Evolutionary conservation across 2,888 invertebrate species (phyloP).

Genomic region (Rhingia campestris): DNA sequence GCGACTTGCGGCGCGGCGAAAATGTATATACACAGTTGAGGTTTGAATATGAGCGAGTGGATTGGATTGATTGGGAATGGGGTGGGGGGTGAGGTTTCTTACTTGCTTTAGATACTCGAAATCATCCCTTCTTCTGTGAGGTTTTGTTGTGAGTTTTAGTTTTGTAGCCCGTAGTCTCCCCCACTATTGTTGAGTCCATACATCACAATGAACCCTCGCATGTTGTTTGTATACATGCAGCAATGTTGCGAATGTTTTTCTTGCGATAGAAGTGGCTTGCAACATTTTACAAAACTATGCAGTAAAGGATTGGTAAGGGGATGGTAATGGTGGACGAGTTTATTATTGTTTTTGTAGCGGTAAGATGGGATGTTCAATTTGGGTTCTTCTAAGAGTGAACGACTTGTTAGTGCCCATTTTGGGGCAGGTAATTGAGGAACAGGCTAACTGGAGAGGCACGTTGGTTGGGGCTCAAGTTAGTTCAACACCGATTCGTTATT

Average conservation of each 20-base stretch:
- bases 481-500: too few species aligned
- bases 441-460: too few species aligned
- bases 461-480: too few species aligned
- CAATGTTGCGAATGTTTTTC: slow-evolving; percentile 20
- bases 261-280: slow-evolving; percentile 7
- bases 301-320: background rate
- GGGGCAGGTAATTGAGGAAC: too few species aligned
- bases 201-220: slow-evolving; percentile 45
- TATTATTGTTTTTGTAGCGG: too few species aligned
- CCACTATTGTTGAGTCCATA: background rate
- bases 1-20: slow-evolving; percentile 66
- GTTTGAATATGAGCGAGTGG: slow-evolving; percentile 39
- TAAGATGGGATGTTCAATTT: too few species aligned
- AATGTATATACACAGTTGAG: slow-evolving; percentile 24
- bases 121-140: slow-evolving; percentile 57
- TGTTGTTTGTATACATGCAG: slow-evolving; percentile 17
- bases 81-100: slow-evolving; percentile 36
- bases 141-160: background rate
- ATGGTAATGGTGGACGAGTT: background rate
- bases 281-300: slow-evolving; percentile 12
- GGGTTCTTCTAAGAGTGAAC: too few species aligned
- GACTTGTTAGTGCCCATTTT: too few species aligned
- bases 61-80: slow-evolving; percentile 18
- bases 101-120: slow-evolving; percentile 25
- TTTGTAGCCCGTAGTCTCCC: background rate